Conservation (phyloP, 2,888 invertebrate species). For the Cheilosia impressa region DNA sequence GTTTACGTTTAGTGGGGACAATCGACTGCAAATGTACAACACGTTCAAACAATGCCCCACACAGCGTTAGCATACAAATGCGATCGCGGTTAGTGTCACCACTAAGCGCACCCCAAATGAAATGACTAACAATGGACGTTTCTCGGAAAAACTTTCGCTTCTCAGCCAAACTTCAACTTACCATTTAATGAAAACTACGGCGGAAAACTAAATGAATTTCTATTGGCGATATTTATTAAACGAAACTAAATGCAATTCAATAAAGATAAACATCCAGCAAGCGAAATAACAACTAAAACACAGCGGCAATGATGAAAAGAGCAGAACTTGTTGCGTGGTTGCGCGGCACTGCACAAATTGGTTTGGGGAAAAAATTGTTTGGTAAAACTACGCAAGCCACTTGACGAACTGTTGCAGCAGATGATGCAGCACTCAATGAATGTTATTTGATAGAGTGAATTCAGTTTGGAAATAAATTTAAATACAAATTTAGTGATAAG, state of each 20-base stretch:
- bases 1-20: constrained; percentile 65
- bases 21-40: constrained; percentile 60
- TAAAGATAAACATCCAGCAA: constrained; percentile 20
- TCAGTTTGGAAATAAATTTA: constrained; percentile 53
- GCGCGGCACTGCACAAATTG: constrained; percentile 19
- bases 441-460: constrained; percentile 18
- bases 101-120: constrained; percentile 19
- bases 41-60: constrained; percentile 44
- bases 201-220: constrained; percentile 3
- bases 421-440: constrained; percentile 4
- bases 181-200: constrained; percentile 53
- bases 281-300: constrained; percentile 8
- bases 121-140: constrained; percentile 65
- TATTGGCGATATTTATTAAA: constrained; percentile 3
- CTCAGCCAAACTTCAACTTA: constrained; percentile 31
- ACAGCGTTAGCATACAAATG: constrained; percentile 18
- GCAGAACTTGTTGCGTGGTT: constrained; percentile 53
- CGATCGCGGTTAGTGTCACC: constrained; percentile 59
- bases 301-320: background rate
- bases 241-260: constrained; percentile 8
- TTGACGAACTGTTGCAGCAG: constrained; percentile 11
- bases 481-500: constrained; percentile 63
- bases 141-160: constrained; percentile 59
- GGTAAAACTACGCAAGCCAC: constrained; percentile 6
- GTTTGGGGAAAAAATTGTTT: background rate